Percentiles rank a stretch among this genome's conserved stretches.
These are phyloP conservation scores for Ginglymostoma cirratum DNA, from an alignment of 2,113 vertebrate genomes.

Conservation along the genomic window DNA sequence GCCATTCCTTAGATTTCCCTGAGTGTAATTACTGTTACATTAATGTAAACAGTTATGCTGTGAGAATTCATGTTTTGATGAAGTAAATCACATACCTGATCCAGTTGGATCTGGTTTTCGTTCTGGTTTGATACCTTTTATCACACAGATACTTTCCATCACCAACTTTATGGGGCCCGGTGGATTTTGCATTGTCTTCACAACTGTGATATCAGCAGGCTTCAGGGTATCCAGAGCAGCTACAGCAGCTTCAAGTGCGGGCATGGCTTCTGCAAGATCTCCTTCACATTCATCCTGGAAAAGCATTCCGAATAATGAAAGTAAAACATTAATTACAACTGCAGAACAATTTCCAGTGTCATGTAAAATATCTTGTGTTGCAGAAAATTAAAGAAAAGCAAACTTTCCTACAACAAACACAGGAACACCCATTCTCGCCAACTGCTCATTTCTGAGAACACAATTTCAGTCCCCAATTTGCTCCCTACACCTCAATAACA, in stretches of 20 bases:
- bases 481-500: background rate
- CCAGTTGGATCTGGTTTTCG: slow-evolving; percentile 79
- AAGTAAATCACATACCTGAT: slow-evolving; percentile 56
- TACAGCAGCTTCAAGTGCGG: slow-evolving; percentile 73
- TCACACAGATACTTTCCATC: slow-evolving; percentile 90
- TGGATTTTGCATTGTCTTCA: slow-evolving; percentile 88
- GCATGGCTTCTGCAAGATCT: slow-evolving; percentile 83
- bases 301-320: background rate
- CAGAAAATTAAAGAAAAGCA: background rate
- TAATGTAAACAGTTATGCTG: background rate
- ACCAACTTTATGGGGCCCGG: slow-evolving; percentile 80
- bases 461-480: background rate
- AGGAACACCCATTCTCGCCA: background rate
- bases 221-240: slow-evolving; percentile 81
- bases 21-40: background rate
- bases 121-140: slow-evolving; percentile 79
- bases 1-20: background rate
- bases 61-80: background rate
- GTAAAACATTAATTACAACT: background rate
- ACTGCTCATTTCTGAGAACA: background rate
- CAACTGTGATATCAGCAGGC: slow-evolving; percentile 75
- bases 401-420: background rate
- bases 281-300: slow-evolving; percentile 81
- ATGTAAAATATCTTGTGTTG: background rate
- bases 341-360: background rate